phyloP scores from a whole-genome alignment of 2,797 vertebrate genomes.

The Netta rufina region DNA sequence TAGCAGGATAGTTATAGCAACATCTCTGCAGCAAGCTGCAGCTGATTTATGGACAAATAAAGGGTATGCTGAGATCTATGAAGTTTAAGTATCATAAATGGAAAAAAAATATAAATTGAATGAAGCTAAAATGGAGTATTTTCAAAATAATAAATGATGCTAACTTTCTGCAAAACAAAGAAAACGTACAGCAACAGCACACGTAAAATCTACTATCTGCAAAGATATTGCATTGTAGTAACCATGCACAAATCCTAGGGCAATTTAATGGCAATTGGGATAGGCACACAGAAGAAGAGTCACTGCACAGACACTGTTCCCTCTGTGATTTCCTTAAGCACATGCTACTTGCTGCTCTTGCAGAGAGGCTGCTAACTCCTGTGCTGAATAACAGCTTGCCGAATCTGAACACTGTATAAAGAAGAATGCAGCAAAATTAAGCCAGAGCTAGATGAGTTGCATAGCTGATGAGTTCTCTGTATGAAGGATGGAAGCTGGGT shows the following conservation, averaged over 20 bases:
- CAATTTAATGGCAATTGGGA: background rate
- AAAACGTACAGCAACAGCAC: too few relatives aligned
- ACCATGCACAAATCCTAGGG: background rate
- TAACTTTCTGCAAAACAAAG: background rate
- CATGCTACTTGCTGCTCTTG: background rate
- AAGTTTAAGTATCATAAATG: background rate
- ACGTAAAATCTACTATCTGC: too few relatives aligned
- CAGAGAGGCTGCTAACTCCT: background rate
- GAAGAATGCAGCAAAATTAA: background rate
- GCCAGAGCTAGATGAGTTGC: background rate
- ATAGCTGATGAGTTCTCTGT: background rate
- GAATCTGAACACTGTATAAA: fast-evolving
- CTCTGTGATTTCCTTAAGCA: background rate
- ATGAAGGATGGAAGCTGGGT: background rate
- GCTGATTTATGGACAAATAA: background rate
- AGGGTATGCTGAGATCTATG: background rate
- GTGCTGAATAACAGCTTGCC: background rate
- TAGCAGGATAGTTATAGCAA: background rate
- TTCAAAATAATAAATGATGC: background rate
- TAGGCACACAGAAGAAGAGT: background rate
- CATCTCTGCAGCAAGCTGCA: background rate
- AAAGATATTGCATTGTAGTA: too few relatives aligned
- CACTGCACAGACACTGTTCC: background rate
- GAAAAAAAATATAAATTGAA: background rate
- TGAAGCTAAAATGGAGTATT: background rate